Evolutionary conservation across 1,140 invertebrate genomes (phyloP).

Genomic region (Caenorhabditis latens): DNA sequence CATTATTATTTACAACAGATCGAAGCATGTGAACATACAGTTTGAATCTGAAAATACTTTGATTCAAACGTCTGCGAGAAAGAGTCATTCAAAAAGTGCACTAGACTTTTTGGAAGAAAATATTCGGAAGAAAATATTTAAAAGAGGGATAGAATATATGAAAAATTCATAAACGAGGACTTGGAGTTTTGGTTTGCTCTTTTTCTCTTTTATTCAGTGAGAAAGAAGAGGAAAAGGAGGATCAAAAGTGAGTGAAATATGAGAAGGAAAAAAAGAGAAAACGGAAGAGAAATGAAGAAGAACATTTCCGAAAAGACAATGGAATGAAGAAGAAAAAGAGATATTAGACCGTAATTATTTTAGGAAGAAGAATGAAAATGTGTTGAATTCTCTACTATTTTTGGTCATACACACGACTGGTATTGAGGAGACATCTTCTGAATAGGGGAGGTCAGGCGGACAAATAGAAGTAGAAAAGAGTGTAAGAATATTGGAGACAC

Average conservation of each 20-base stretch:
- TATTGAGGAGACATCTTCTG: constrained; percentile 19
- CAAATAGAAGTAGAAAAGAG: neutral
- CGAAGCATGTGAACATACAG: constrained; percentile 47
- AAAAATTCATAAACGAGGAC: constrained; percentile 36
- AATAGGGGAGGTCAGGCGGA: constrained; percentile 40
- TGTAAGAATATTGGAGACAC: neutral
- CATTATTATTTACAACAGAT: constrained; percentile 43
- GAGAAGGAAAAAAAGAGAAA: neutral
- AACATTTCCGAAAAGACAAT: neutral
- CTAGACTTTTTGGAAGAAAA: neutral
- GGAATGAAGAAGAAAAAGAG: neutral
- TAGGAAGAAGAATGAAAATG: neutral
- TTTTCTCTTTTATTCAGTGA: neutral
- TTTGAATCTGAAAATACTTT: constrained; percentile 8
- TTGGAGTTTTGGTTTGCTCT: constrained; percentile 14
- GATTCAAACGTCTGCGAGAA: neutral
- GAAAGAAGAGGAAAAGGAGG: neutral
- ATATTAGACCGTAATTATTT: constrained; percentile 34
- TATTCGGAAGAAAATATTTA: neutral
- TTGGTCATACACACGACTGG: constrained; percentile 3
- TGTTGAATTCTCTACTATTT: neutral
- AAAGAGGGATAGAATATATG: neutral
- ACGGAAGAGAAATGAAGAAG: neutral
- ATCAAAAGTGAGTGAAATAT: constrained; percentile 48
- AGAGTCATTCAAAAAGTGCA: constrained; percentile 5